Conservation (phyloP, 2,888 invertebrate genomes). For the Hypsopygia costalis region DNA sequence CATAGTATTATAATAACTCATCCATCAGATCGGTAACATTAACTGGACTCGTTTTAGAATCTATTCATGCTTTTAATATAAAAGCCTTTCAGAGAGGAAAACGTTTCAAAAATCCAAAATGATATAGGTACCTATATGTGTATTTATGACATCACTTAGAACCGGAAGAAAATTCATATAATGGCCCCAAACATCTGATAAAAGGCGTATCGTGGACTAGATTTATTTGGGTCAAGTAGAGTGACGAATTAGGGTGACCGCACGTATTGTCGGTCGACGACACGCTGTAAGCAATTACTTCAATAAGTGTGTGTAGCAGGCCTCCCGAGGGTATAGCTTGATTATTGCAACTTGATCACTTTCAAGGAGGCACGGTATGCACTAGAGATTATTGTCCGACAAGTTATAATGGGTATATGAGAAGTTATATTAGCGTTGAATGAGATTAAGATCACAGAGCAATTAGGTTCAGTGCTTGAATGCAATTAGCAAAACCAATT, state of each 20-base stretch:
- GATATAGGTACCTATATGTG: background rate
- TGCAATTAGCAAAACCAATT: too few species aligned
- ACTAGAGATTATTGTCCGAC: background rate
- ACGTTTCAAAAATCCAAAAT: background rate
- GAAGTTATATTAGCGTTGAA: conserved; percentile 1
- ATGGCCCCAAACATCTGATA: conserved; percentile 2
- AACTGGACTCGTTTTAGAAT: too few species aligned
- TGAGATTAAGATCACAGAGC: too few species aligned
- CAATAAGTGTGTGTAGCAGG: conserved; percentile 8
- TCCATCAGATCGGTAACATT: too few species aligned
- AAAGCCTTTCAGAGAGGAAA: too few species aligned
- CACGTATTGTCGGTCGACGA: background rate
- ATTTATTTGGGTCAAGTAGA: conserved; percentile 40
- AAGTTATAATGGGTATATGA: background rate
- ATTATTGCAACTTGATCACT: conserved; percentile 8
- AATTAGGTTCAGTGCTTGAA: too few species aligned
- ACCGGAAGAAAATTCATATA: background rate
- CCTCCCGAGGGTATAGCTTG: background rate
- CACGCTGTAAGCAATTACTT: conserved; percentile 3
- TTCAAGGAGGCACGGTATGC: background rate
- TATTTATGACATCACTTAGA: background rate
- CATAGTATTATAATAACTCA: too few species aligned
- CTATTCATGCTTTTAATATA: too few species aligned
- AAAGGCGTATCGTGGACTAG: conserved; percentile 23
- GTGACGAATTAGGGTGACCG: conserved; percentile 31